Conservation (phyloP, 2,888 invertebrate species). For the Sinopyrophorus schimmeli region DNA sequence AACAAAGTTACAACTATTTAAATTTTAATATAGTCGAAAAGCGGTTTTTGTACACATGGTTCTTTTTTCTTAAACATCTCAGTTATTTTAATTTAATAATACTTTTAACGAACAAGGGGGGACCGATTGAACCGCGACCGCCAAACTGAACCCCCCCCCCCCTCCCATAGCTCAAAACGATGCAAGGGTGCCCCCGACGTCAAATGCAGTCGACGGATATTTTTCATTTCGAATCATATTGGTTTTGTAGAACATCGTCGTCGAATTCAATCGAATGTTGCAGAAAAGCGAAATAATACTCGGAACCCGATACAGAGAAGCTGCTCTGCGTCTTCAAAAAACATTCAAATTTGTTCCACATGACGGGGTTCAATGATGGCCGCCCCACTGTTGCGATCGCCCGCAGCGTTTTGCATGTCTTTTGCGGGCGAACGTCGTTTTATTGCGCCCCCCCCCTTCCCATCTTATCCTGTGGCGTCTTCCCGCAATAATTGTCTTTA, state of each 20-base stretch:
- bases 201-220: slow-evolving; percentile 32
- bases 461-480: slow-evolving; percentile 32
- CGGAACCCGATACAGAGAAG: slow-evolving; percentile 32
- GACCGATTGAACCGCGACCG: too few species aligned
- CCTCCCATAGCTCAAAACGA: too few species aligned
- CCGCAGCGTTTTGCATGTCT: slow-evolving; percentile 46
- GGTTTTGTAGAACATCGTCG: slow-evolving; percentile 31
- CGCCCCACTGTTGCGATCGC: slow-evolving; percentile 40
- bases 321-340: slow-evolving; percentile 40
- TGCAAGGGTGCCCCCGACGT: slow-evolving; percentile 18
- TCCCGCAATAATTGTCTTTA: slow-evolving; percentile 30
- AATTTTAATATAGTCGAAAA: too few species aligned
- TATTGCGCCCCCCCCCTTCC: too few species aligned
- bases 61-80: too few species aligned
- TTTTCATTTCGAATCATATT: slow-evolving; percentile 36
- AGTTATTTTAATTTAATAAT: too few species aligned
- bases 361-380: slow-evolving; percentile 48
- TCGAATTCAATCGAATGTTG: slow-evolving; percentile 32
- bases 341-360: slow-evolving; percentile 48
- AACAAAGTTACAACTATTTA: too few species aligned
- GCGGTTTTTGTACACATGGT: too few species aligned
- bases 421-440: slow-evolving; percentile 41
- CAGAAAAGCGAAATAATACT: slow-evolving; percentile 33
- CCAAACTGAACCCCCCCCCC: too few species aligned
- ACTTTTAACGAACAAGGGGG: too few species aligned